phyloP scores from a whole-genome alignment of 2,797 vertebrate species.

The Sebastes vulpes region DNA sequence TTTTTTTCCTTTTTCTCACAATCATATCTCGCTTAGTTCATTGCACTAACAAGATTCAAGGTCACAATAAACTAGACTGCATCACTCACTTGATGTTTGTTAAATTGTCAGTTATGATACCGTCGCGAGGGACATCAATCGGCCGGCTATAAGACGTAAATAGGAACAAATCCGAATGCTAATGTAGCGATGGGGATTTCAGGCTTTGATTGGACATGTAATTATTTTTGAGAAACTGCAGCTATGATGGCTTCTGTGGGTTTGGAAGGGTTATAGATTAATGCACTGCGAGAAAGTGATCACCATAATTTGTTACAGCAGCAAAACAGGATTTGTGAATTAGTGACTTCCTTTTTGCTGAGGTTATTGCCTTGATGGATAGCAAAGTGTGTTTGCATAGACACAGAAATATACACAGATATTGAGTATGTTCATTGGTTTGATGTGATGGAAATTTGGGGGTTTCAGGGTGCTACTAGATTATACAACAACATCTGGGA shows the following conservation, averaged over 20 bases:
- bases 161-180: not conserved
- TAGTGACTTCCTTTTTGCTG: not conserved
- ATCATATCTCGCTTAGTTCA: not conserved
- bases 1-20: not conserved
- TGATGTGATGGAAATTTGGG: not conserved
- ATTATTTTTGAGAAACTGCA: not conserved
- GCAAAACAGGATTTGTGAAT: not conserved
- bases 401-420: not conserved
- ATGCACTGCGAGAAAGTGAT: not conserved
- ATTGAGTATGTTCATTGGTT: not conserved
- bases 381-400: not conserved
- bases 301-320: not conserved
- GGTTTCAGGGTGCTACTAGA: too few species aligned
- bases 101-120: constrained; percentile 10
- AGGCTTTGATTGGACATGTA: not conserved
- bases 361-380: not conserved
- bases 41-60: not conserved
- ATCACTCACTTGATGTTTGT: not conserved
- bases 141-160: not conserved
- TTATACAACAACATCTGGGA: too few species aligned
- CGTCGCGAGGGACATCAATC: not conserved
- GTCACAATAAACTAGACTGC: not conserved
- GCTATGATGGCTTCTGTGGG: not conserved
- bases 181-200: not conserved
- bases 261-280: not conserved